A percentile compares a stretch with the other conserved stretches of the same genome.
phyloP scores from a whole-genome alignment of 2,888 invertebrate species.

The Stictocephala bisonia region DNA sequence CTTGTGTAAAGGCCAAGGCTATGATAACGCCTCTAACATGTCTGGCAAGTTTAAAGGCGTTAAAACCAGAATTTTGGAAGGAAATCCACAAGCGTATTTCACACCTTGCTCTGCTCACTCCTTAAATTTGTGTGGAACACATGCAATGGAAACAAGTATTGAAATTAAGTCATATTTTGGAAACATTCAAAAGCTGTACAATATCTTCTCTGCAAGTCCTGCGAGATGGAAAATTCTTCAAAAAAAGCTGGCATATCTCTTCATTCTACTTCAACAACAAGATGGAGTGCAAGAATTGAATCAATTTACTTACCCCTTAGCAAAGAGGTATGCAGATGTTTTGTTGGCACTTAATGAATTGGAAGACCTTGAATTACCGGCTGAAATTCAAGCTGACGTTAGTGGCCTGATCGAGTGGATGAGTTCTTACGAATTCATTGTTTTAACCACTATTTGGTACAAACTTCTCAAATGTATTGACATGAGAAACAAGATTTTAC shows the following conservation, averaged over 20 bases:
- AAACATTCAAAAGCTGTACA: conserved; percentile 16
- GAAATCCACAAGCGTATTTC: neutral
- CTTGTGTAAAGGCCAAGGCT: neutral
- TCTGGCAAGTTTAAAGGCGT: neutral
- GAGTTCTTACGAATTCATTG: conserved; percentile 8
- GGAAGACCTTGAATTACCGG: conserved; percentile 14
- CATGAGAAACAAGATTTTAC: conserved; percentile 28
- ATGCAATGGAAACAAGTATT: conserved; percentile 25
- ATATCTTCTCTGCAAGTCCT: conserved; percentile 29
- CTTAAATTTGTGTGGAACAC: conserved; percentile 14
- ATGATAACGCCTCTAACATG: neutral
- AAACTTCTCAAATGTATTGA: conserved; percentile 21
- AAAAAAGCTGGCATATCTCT: conserved; percentile 35
- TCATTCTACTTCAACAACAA: conserved; percentile 38
- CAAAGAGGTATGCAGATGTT: conserved; percentile 24
- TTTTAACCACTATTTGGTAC: conserved; percentile 25
- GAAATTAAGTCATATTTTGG: conserved; percentile 28
- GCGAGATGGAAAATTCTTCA: conserved; percentile 40
- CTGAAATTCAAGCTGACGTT: conserved; percentile 37
- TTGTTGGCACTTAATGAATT: conserved; percentile 16
- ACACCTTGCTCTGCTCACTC: neutral
- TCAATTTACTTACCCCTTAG: conserved; percentile 27
- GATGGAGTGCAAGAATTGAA: conserved; percentile 29
- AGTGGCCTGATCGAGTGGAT: conserved; percentile 23
- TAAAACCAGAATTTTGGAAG: neutral